Evolutionary conservation across 2,888 invertebrate genomes (phyloP).

Genomic region (Sphecodes monilicornis): DNA sequence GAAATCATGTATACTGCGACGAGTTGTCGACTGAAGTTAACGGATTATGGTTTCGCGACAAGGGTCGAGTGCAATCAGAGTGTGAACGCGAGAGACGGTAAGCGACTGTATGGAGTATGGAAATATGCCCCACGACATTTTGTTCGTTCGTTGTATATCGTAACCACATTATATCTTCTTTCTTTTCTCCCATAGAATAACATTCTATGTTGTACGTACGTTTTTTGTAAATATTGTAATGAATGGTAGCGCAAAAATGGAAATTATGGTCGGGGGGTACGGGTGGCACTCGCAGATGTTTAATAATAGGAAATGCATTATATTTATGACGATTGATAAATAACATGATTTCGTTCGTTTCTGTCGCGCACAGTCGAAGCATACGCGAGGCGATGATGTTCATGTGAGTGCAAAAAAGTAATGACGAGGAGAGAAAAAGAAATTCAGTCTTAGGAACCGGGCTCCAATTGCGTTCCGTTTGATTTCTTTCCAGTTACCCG

Average conservation of each 20-base stretch:
- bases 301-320: constrained; percentile 78
- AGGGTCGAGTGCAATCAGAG: constrained; percentile 27
- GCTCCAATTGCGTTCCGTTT: constrained; percentile 56
- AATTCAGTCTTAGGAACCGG: constrained; percentile 49
- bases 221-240: constrained; percentile 83
- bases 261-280: constrained; percentile 72
- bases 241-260: constrained; percentile 75
- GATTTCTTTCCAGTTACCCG: constrained; percentile 41
- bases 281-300: constrained; percentile 69
- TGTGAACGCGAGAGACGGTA: not conserved
- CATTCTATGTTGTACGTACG: constrained; percentile 81
- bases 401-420: not conserved
- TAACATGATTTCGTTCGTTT: constrained; percentile 7
- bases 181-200: constrained; percentile 64
- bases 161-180: constrained; percentile 57
- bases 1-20: constrained; percentile 27
- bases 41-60: constrained; percentile 26
- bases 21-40: constrained; percentile 4
- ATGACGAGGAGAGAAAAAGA: not conserved
- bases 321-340: constrained; percentile 76
- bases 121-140: too few species aligned
- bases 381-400: constrained; percentile 2
- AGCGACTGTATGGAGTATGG: constrained; percentile 8
- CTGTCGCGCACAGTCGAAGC: constrained; percentile 26
- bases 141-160: constrained; percentile 55